Base-by-base conservation (phyloP, 2,797 vertebrate genomes). In the Scleropages formosus region DNA sequence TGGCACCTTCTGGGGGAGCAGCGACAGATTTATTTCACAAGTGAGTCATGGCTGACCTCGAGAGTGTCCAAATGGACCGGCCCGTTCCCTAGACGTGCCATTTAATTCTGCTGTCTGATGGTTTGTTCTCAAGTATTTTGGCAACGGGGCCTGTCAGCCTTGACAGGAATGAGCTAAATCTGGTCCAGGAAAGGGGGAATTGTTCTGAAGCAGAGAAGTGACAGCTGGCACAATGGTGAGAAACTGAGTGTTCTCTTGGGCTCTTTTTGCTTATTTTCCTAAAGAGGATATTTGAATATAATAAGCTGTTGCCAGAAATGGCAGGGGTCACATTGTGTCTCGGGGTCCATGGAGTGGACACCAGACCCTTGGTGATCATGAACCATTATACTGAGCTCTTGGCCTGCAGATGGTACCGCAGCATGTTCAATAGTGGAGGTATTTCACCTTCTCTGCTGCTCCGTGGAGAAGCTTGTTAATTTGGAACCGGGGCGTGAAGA, bases 1-100 rank as follows among this genome's bases (percentile, higher is more conserved):
- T 24, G 31, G 69, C n/a, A 15, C 26, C 12, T 13, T 11, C 69
- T 18, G 51, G 22, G 47, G 56, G 9, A 58, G 49, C 49, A 49
- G 49, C 15, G 68, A 70, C 69, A 56, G 49, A 26, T 59, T 71
- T 31, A 71, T 58, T 20, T 56, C 53, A 51, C 58, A 56, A 31
- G 4, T 18, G 49, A 71, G 69, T 58, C 51, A 53, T 22, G 16
- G 16, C 11, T 39, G 49, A 71, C 69, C 69, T 58, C 71, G 24
- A 20, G 13, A 9, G 15, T 3, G 69, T 24, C 49, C 49, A 59
- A 71, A 31, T 16, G 18, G 13, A 26, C 51, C 16, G 51, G 8
- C 51, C 13, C 11, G 31, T 39, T 58, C 24, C 18, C 16, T 68
- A 70, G 51, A 39, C 51, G 59, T 13, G 8, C 16, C 69, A 71